Conservation (phyloP, 2,888 invertebrate genomes). For the Chaetoderma sp. region DNA sequence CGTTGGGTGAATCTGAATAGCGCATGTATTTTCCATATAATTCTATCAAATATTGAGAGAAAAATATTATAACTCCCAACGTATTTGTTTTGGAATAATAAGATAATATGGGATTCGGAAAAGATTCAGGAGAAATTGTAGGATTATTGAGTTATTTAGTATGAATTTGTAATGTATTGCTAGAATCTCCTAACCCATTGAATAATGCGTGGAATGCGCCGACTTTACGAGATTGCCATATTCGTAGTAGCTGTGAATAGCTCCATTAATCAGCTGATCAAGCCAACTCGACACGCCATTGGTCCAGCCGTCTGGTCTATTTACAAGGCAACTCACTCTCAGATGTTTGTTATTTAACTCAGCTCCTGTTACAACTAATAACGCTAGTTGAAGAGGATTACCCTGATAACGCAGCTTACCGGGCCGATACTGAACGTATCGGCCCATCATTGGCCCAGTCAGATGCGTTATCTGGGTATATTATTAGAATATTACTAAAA, state of each 20-base stretch:
- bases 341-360: too few species aligned
- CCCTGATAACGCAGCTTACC: too few species aligned
- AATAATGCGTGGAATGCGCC: constrained; percentile 64
- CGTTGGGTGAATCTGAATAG: constrained; percentile 53
- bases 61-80: too few species aligned
- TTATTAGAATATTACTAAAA: too few species aligned
- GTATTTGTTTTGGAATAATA: not conserved
- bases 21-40: too few species aligned
- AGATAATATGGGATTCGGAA: not conserved
- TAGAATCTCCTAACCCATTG: constrained; percentile 29
- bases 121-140: not conserved
- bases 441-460: constrained; percentile 5
- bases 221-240: constrained; percentile 59
- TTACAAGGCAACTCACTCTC: not conserved
- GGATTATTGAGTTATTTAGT: not conserved
- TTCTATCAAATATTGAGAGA: too few species aligned
- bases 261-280: constrained; percentile 8
- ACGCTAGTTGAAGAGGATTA: constrained; percentile 23
- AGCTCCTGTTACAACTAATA: constrained; percentile 16
- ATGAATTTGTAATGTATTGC: not conserved
- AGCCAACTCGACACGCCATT: too few species aligned
- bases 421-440: too few species aligned
- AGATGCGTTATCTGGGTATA: too few species aligned
- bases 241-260: constrained; percentile 37
- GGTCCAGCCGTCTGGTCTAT: constrained; percentile 14